Percentiles rank a stretch among this genome's conserved stretches.
Evolutionary conservation across 30 jellyfish, hydroid and myxozoan species (phyloP).

Genomic region (Nemopilema nomurai): DNA sequence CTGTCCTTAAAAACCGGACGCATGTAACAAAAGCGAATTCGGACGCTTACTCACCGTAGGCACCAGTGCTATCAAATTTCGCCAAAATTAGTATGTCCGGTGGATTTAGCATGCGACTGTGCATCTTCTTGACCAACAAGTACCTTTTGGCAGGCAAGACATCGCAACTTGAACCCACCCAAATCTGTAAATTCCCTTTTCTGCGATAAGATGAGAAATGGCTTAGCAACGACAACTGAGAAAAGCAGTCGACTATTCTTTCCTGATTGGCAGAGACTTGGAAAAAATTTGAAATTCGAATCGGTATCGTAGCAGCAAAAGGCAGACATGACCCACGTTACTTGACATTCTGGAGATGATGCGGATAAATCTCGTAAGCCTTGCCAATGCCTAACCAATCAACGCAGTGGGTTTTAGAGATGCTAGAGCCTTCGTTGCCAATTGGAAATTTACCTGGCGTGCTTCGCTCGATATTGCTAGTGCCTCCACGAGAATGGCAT

Average conservation of each 20-base stretch:
- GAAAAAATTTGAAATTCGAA: no score
- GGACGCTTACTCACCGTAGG: not conserved
- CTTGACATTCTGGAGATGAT: no score
- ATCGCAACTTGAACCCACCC: constrained; percentile 83
- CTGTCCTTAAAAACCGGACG: no score
- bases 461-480: constrained; percentile 74
- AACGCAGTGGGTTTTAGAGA: no score
- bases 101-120: constrained; percentile 76
- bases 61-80: constrained; percentile 39
- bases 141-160: constrained; percentile 68
- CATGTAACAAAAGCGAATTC: not conserved
- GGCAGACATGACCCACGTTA: no score
- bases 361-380: no score
- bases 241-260: no score
- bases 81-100: constrained; percentile 93
- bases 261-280: no score
- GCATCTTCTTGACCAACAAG: constrained; percentile 86
- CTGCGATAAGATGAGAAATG: constrained; percentile 15
- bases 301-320: no score
- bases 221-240: not conserved
- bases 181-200: constrained; percentile 80
- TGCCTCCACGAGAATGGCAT: constrained; percentile 58
- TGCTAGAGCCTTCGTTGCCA: no score
- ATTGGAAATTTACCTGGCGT: constrained; percentile 78
- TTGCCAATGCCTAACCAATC: no score